Evolutionary conservation across 2,113 vertebrate genomes (phyloP), one percentile per base, ranked within the genome.

Genomic region (Stercorarius parasiticus): DNA sequence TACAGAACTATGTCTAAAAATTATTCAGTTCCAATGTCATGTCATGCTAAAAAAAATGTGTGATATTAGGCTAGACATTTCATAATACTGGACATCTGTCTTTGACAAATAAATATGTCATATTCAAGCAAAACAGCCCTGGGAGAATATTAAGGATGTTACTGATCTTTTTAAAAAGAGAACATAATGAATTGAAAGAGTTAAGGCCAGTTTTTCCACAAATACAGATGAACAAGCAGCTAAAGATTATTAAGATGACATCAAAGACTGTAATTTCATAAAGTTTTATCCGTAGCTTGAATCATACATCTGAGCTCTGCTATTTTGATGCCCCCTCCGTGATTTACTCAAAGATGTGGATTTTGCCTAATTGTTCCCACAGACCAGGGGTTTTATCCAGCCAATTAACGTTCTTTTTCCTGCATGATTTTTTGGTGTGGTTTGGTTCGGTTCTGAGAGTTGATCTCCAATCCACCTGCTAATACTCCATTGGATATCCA

Each of bases 51-150:
- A 92, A 92, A 55, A 88, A 85, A 64, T 0, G 26, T 61, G 49
- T 69, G 66, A 85, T 80, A 92, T 82, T 84, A 92, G 25, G 47
- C 56, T 82, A 85, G 62, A 66, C 8, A 17, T 91, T 87, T 91
- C 45, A 73, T 73, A 91, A 78, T 82, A 85, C 42, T 69, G 71
- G 84, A 38, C 89, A 80, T 86, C 66, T 89, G 53, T 62, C 53
- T 93, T 88, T 93, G 70, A 82, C 38, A 92, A 96, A 88, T 81
- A 90, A 86, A 86, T 84, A 91, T 73, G 58, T 47, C 58, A 38
- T 15, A 45, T 40, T 72, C 27, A 84, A 89, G 20, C 36, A 91
- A 85, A 93, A 70, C 11, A 85, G 10, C 38, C 3, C 23, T 59
- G 42, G 27, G 10, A 93, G 13, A 95, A 80, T 72, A 62, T 62